Base-by-base conservation (phyloP, 2,113 vertebrate genomes). In the Hipposideros armiger region DNA sequence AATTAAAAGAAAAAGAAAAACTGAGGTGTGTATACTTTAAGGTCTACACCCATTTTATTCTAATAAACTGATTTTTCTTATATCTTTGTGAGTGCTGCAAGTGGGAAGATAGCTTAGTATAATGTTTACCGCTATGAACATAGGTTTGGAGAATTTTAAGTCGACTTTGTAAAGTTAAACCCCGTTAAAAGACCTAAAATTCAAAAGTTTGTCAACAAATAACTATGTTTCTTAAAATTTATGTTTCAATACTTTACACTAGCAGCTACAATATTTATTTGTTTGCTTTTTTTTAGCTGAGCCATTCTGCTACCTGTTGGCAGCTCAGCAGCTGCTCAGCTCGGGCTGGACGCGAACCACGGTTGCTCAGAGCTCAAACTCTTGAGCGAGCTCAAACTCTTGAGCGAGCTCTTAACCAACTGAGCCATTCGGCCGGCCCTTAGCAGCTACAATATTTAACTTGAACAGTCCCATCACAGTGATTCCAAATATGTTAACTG, bases 21-120 rank as follows among this genome's bases (percentile, higher is more conserved):
- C 1, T 10, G 7, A 70, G 13, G 3, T 69, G 7, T 47, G 36
- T 66, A 7, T 62, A 32, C 26, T 30, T 60, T 69, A 81, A 85
- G 22, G 16, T 72, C 26, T 69, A 26, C 4, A 66, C 10, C 72
- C 40, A 11, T 2, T 78, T 95, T 83, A 22, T 56, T 78, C 50
- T 92, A 87, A 85, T 67, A 77, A 54, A 60, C 28, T 28, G 24
- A 54, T 40, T 94, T 95, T 90, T 83, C n/a, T 66, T 85, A 85
- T 87, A 40, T 32, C 24, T 83, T 80, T 86, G 20, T 87, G 17
- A 96, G 72, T 76, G 78, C 77, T 91, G 22, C 54, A 72, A 64
- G 14, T 88, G 3, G 66, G 2, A 6, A 89, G 69, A 78, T 1
- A 7, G 14, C 74, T 72, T 87, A 28, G 69, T 69, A 24, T 36